Evolutionary conservation across 2,797 vertebrate genomes (phyloP).

Genomic region (Petrocephalus schoutedeni): DNA sequence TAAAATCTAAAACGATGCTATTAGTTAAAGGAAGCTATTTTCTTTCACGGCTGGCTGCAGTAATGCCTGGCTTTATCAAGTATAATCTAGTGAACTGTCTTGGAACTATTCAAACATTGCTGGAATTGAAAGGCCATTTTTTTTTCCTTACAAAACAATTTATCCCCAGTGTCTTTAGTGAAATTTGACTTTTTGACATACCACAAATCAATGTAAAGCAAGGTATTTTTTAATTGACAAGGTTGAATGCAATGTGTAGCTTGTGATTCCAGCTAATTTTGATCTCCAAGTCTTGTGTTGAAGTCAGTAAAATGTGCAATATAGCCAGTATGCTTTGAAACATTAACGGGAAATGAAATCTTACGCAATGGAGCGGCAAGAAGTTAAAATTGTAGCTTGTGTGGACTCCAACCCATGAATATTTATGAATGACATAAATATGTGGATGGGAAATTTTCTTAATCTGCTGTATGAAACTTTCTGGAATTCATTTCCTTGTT

Average conservation of each 20-base stretch:
- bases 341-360: not conserved
- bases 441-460: not conserved
- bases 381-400: not conserved
- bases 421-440: not conserved
- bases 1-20: too few relatives aligned
- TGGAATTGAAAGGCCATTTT: not conserved
- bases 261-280: not conserved
- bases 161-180: not conserved
- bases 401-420: not conserved
- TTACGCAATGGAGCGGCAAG: not conserved
- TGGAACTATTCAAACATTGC: not conserved
- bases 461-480: not conserved
- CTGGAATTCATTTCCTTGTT: not conserved
- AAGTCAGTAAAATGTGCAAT: conserved; percentile 2
- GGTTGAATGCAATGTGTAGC: not conserved
- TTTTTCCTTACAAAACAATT: not conserved
- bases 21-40: not conserved
- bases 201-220: too few relatives aligned
- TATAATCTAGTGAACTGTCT: not conserved
- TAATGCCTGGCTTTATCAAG: not conserved
- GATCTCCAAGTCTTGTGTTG: not conserved
- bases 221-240: not conserved
- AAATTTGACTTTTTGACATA: not conserved
- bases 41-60: not conserved
- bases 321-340: not conserved